Conservation (phyloP, 2,888 invertebrate species). For the Synanthedon vespiformis region DNA sequence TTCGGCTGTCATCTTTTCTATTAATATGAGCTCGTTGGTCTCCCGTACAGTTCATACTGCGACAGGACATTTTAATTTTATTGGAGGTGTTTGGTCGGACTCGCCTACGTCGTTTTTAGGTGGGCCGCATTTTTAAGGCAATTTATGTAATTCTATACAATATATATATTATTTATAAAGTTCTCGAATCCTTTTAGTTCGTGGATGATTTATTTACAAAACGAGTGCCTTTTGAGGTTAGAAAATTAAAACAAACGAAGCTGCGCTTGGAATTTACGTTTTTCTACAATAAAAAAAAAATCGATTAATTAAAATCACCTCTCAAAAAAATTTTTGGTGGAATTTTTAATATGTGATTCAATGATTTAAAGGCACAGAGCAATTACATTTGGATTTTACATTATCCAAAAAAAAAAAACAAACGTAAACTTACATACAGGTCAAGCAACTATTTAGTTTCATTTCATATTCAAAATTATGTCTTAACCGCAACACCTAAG, state of each 20-base stretch:
- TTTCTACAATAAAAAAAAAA: too few relatives aligned
- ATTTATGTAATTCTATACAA: constrained; percentile 26
- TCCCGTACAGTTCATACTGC: too few relatives aligned
- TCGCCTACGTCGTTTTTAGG: constrained; percentile 1
- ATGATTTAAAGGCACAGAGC: neutral
- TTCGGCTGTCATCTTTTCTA: too few relatives aligned
- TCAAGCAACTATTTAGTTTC: neutral
- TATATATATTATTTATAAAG: constrained; percentile 5
- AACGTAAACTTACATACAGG: neutral
- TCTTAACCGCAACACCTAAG: neutral
- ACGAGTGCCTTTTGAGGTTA: neutral
- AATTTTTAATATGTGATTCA: neutral
- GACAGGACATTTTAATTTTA: too few relatives aligned
- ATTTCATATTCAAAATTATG: neutral
- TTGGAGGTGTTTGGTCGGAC: too few relatives aligned
- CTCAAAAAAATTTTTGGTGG: neutral
- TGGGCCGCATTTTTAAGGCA: constrained; percentile 43
- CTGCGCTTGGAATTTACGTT: neutral
- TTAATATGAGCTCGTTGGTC: too few relatives aligned
- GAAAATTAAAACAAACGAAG: neutral
- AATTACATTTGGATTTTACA: neutral
- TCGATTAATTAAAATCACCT: neutral
- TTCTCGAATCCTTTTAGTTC: neutral
- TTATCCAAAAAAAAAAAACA: neutral
- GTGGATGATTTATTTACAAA: neutral